phyloP scores from a whole-genome alignment of 2,113 vertebrate genomes.

The Rana temporaria region DNA sequence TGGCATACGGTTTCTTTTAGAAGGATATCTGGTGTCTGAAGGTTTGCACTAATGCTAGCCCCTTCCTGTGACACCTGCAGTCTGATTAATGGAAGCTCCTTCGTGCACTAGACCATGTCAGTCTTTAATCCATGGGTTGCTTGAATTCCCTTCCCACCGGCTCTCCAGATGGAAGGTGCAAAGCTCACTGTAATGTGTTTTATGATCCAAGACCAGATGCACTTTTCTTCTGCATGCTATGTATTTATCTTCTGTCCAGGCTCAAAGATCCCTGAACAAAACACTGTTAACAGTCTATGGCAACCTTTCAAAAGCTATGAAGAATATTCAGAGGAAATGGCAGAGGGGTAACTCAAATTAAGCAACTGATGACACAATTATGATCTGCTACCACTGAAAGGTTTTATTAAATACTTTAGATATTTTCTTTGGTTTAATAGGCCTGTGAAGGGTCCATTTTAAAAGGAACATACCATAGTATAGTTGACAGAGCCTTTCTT shows the following conservation, averaged over 20 bases:
- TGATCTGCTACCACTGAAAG: too few relatives aligned
- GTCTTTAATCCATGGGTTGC: constrained; percentile 56
- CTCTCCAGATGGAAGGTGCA: constrained; percentile 53
- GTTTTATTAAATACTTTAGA: too few relatives aligned
- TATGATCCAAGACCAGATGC: constrained; percentile 56
- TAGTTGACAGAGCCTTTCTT: too few relatives aligned
- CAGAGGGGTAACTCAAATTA: too few relatives aligned
- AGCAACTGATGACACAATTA: too few relatives aligned
- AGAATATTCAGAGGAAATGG: not conserved
- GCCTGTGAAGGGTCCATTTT: too few relatives aligned
- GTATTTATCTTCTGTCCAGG: constrained; percentile 59
- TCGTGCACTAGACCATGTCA: constrained; percentile 51
- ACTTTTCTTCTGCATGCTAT: constrained; percentile 43
- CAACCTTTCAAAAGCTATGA: constrained; percentile 17
- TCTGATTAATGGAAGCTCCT: constrained; percentile 38
- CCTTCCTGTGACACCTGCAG: constrained; percentile 16
- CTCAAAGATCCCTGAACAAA: constrained; percentile 44
- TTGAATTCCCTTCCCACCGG: constrained; percentile 53
- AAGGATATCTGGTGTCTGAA: constrained; percentile 58
- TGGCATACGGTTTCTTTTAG: constrained; percentile 56
- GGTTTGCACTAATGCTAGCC: constrained; percentile 41
- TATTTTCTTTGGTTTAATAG: too few relatives aligned
- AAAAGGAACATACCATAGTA: too few relatives aligned
- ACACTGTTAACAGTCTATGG: constrained; percentile 20
- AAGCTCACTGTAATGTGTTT: constrained; percentile 60